phyloP scores from a whole-genome alignment of 1,140 invertebrate species.

The Homarus americanus region DNA sequence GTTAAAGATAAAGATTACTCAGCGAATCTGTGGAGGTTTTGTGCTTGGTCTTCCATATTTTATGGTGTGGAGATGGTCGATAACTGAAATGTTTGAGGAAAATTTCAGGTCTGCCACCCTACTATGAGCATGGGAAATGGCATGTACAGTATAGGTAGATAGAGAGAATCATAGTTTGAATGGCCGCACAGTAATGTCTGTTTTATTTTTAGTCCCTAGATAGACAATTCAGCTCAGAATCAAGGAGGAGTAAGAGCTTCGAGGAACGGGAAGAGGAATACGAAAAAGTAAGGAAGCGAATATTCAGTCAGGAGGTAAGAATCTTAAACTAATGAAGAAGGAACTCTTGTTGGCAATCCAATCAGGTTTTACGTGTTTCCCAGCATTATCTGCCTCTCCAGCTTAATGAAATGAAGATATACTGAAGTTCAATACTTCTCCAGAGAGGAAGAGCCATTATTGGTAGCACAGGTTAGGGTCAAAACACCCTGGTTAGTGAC shows the following conservation, averaged over 20 bases:
- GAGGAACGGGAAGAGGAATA: conserved; percentile 94
- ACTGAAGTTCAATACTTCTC: conserved; percentile 12
- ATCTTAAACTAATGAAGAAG: conserved; percentile 46
- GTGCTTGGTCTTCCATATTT: neutral
- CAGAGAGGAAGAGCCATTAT: neutral
- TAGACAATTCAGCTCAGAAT: conserved; percentile 83
- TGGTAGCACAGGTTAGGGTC: neutral
- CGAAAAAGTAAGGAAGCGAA: conserved; percentile 87
- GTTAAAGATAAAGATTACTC: neutral
- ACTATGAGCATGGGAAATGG: neutral
- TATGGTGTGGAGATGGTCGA: conserved; percentile 5
- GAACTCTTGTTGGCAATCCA: conserved; percentile 49
- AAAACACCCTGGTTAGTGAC: neutral
- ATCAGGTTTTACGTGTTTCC: conserved; percentile 18
- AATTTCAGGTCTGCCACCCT: neutral
- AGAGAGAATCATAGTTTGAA: conserved; percentile 28
- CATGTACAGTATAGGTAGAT: neutral
- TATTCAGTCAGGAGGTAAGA: conserved; percentile 86
- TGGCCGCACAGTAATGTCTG: conserved; percentile 54
- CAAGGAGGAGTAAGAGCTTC: conserved; percentile 89
- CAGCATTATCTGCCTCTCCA: conserved; percentile 22
- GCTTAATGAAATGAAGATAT: neutral
- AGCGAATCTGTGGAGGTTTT: neutral
- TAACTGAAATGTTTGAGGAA: neutral
- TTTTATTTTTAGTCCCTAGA: conserved; percentile 78